Conservation (phyloP, 2,113 vertebrate genomes). For the Pseudorhombus dupliciocellatus region DNA sequence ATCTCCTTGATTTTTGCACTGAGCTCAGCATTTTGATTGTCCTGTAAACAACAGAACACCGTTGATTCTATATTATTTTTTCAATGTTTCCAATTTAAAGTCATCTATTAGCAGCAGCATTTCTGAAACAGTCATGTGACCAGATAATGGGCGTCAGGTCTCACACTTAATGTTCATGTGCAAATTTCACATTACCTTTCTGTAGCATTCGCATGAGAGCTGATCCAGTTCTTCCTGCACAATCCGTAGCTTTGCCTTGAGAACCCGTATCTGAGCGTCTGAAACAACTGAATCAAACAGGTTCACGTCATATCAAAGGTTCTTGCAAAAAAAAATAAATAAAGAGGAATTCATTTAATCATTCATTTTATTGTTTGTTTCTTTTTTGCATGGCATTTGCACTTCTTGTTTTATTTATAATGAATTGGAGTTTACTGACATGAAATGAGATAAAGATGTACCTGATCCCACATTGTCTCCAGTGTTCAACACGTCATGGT, state of each 20-base stretch:
- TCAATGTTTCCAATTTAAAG: background rate
- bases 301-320: background rate
- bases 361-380: too few species aligned
- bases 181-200: conserved; percentile 83
- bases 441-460: conserved; percentile 49
- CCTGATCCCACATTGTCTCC: conserved; percentile 86
- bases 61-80: too few species aligned
- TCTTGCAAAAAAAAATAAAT: background rate
- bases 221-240: conserved; percentile 90
- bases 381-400: background rate
- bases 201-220: conserved; percentile 84
- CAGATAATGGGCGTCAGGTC: background rate
- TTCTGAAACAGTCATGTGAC: background rate
- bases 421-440: background rate
- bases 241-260: conserved; percentile 91
- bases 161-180: background rate
- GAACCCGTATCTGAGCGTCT: conserved; percentile 89
- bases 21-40: conserved; percentile 87
- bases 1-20: conserved; percentile 82
- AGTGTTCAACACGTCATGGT: conserved; percentile 63
- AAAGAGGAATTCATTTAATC: too few species aligned
- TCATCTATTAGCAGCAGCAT: background rate
- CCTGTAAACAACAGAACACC: conserved; percentile 74
- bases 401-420: background rate
- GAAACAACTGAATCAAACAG: conserved; percentile 59